phyloP scores from a whole-genome alignment of 2,797 vertebrate genomes.

The Spinus pinus region DNA sequence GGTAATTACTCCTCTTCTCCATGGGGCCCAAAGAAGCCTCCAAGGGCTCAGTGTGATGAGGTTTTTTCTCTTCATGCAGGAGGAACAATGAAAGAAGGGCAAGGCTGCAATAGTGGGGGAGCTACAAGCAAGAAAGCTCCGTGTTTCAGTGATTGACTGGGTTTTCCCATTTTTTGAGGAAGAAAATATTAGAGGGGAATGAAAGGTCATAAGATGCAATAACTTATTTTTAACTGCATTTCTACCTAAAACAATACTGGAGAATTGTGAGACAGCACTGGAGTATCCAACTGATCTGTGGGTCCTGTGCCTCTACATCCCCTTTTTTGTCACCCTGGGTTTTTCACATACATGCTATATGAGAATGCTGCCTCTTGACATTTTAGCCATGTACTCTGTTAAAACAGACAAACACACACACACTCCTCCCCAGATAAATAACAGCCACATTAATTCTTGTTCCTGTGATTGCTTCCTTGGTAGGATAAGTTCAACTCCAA shows the following conservation, averaged over 20 bases:
- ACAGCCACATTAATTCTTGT: background rate
- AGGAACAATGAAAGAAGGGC: background rate
- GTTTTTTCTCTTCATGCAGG: background rate
- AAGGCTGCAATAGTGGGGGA: background rate
- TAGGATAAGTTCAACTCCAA: background rate
- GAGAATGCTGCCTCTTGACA: background rate
- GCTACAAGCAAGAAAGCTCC: background rate
- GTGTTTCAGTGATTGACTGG: accelerated
- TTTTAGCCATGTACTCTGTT: background rate
- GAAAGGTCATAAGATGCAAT: background rate
- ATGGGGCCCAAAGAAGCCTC: background rate
- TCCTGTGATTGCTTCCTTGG: background rate
- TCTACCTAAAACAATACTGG: background rate
- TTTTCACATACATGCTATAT: background rate
- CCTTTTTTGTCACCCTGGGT: background rate
- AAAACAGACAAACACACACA: background rate
- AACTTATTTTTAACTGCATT: background rate
- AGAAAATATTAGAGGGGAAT: background rate
- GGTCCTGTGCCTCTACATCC: background rate
- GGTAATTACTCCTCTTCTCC: background rate
- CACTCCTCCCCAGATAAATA: background rate
- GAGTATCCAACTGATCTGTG: background rate
- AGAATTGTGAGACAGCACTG: background rate
- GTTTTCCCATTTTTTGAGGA: background rate
- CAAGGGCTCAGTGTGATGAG: background rate